A percentile compares a stretch with the other conserved stretches of the same genome.
phyloP scores from a whole-genome alignment of 2,797 vertebrate species.

The Naso thynnoides region DNA sequence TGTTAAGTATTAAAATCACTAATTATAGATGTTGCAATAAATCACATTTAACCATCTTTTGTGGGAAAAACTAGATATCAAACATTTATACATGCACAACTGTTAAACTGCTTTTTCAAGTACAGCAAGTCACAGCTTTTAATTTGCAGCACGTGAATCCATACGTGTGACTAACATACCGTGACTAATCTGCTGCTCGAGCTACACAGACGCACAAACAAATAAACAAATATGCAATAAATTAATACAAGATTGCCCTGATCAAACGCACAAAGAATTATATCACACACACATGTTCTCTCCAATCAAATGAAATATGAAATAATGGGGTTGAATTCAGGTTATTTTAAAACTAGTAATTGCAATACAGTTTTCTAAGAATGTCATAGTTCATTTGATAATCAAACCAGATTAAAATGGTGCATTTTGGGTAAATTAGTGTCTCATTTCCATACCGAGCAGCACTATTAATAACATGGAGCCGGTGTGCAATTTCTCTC shows the following conservation, averaged over 20 bases:
- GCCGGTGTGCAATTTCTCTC: slow-evolving; percentile 75
- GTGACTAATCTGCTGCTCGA: slow-evolving; percentile 18
- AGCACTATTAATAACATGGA: slow-evolving; percentile 80
- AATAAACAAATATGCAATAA: background rate
- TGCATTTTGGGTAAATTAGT: slow-evolving; percentile 74
- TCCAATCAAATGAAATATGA: slow-evolving; percentile 51
- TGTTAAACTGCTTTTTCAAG: no score
- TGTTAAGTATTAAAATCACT: no score
- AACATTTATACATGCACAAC: no score
- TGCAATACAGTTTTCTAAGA: slow-evolving; percentile 44
- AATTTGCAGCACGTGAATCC: background rate
- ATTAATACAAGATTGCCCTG: slow-evolving; percentile 12
- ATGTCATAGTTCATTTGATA: slow-evolving; percentile 73
- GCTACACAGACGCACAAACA: slow-evolving; percentile 5
- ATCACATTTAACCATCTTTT: no score
- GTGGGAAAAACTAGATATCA: no score
- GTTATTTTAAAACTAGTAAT: slow-evolving; percentile 57
- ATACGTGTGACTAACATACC: slow-evolving; percentile 15
- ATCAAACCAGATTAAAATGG: slow-evolving; percentile 64
- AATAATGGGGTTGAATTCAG: slow-evolving; percentile 47
- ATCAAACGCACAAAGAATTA: slow-evolving; percentile 27
- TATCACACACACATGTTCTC: slow-evolving; percentile 35
- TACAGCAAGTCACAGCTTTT: background rate
- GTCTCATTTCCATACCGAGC: slow-evolving; percentile 81
- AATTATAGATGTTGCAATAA: no score